Evolutionary conservation across 2,888 invertebrate species (phyloP), one percentile per base, ranked within the genome.

Genomic region (Epistrophe grossulariae): DNA sequence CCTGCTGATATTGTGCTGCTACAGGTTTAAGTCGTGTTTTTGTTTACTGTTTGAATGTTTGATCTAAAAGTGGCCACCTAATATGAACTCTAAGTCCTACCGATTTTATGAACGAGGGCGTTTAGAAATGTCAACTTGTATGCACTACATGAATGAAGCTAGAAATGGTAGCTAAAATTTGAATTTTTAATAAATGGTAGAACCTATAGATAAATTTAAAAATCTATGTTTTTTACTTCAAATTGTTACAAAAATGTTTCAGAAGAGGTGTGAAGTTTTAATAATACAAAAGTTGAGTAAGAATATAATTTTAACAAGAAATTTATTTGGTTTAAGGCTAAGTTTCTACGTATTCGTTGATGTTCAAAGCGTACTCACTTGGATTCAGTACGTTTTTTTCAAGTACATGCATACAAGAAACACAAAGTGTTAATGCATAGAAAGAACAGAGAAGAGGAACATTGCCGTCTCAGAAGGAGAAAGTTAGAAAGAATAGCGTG

Each of bases 61-160:
- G 52, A 55, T 70, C 40, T 55, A 55, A 55, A 70, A 70, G 52
- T 52, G 52, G 28, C 70, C 70, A 40, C 52, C 24, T 40, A 38
- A 50, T 70, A 40, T 52, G 40, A 70, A 55, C 55, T 28, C 11
- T 17, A 8, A 28, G n/a, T 10, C 6, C 3, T 15, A 28, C 10
- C 40, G 15, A 11, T 2, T 24, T 1, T 48, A 35, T 38, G 55
- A 55, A 55, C 28, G 70, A 70, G 55, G 70, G 70, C 70, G 70
- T 70, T 70, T 70, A 55, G 55, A 70, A 70, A 70, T 70, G 40
- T 70, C 70, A 70, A 70, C 68, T 68, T 35, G 6, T 8, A 38
- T n/a, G 8, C 13, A 35, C 13, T 10, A 66, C 48, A 55, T 40
- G 40, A 55, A 24, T 38, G n/a, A 15, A n/a, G 24, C 70, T 40